Percentiles rank a stretch among this genome's conserved stretches.
Conservation (phyloP, 2,797 vertebrate genomes). For the Ctenosaura bakeri region DNA sequence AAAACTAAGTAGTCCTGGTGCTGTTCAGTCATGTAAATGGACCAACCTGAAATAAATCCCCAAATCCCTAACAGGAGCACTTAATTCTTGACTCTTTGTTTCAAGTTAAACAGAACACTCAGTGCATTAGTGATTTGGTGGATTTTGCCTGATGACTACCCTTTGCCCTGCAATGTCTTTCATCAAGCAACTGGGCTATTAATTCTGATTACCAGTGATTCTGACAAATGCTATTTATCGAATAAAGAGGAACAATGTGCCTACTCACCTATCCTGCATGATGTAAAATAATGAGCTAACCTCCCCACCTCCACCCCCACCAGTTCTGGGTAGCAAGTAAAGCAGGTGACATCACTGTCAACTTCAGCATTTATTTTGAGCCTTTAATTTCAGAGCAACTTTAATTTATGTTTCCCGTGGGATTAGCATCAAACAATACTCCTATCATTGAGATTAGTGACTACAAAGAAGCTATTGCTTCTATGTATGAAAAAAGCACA, state of each 20-base stretch:
- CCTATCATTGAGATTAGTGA: not conserved
- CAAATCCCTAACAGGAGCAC: not conserved
- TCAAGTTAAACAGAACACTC: not conserved
- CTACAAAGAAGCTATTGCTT: rapidly evolving
- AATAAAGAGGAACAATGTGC: constrained; percentile 27
- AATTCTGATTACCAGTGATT: constrained; percentile 46
- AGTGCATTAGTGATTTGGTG: not conserved
- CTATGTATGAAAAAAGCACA: not conserved
- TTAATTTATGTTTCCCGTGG: constrained; percentile 33
- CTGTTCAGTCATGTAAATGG: not conserved
- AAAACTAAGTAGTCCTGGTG: not conserved
- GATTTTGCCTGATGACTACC: not conserved
- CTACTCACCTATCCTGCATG: not conserved
- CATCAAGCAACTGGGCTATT: not conserved
- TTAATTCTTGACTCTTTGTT: not conserved
- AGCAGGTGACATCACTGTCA: constrained; percentile 29
- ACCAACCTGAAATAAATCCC: not conserved
- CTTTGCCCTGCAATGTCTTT: constrained; percentile 19
- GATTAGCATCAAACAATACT: not conserved
- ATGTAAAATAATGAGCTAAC: not conserved
- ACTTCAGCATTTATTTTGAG: constrained; percentile 16
- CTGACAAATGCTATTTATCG: not conserved
- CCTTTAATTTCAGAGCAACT: constrained; percentile 7
- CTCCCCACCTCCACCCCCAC: not conserved
- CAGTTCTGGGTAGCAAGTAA: not conserved